These are phyloP conservation scores for Paraplagusia blochii DNA, from an alignment of 2,113 vertebrate genomes.

Conservation along the genomic window DNA sequence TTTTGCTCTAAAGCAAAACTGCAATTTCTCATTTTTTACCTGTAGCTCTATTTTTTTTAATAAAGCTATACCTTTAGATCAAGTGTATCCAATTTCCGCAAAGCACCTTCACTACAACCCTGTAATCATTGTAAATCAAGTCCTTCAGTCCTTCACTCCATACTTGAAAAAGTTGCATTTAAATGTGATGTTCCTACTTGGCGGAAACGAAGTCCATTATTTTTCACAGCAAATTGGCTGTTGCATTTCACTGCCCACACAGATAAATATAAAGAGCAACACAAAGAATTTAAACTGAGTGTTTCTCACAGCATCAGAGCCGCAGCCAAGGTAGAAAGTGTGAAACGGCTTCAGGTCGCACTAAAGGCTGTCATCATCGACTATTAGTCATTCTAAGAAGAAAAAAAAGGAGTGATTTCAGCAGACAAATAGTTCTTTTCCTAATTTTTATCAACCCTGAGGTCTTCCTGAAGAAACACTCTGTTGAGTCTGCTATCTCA, in stretches of 20 bases:
- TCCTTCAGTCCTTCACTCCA: constrained; percentile 10
- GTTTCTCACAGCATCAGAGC: constrained; percentile 51
- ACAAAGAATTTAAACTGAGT: constrained; percentile 56
- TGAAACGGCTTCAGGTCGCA: constrained; percentile 31
- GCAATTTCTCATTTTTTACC: too few species aligned
- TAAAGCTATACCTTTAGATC: too few species aligned
- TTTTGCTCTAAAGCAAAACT: too few species aligned
- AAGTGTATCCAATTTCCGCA: too few species aligned
- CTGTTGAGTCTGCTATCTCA: background rate
- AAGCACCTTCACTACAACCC: background rate
- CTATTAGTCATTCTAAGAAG: constrained; percentile 46
- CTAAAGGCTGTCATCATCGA: background rate
- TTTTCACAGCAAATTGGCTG: constrained; percentile 41
- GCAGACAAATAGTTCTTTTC: constrained; percentile 14
- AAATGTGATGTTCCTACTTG: constrained; percentile 16
- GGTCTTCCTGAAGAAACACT: constrained; percentile 1
- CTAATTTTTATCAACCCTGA: constrained; percentile 1
- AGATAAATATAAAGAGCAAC: constrained; percentile 44
- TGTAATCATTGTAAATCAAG: constrained; percentile 5
- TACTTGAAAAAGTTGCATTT: constrained; percentile 9
- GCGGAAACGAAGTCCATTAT: constrained; percentile 39
- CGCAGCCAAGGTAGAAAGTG: constrained; percentile 41
- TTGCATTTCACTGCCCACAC: constrained; percentile 58
- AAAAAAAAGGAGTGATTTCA: constrained; percentile 37
- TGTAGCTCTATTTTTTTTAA: too few species aligned